A percentile compares a stretch with the other conserved stretches of the same genome.
These are phyloP conservation scores for Nemotelus nigrinus DNA, from an alignment of 2,888 invertebrate genomes.

Conservation along the genomic window DNA sequence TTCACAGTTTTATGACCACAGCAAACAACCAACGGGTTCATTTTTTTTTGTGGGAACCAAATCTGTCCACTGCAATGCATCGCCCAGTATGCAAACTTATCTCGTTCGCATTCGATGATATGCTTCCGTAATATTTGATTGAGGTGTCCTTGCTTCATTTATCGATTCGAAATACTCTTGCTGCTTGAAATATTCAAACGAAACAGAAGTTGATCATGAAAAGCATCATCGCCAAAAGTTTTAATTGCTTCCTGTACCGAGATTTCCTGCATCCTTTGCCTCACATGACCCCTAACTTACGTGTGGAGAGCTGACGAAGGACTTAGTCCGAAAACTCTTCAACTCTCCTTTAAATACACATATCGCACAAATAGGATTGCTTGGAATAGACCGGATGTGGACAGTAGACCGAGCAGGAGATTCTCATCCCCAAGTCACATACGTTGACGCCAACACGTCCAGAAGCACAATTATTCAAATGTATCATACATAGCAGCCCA, in stretches of 20 bases:
- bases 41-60: no score
- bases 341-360: constrained; percentile 19
- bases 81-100: constrained; percentile 29
- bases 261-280: constrained; percentile 35
- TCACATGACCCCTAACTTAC: constrained; percentile 3
- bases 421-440: background rate
- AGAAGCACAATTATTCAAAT: background rate
- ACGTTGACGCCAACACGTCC: background rate
- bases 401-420: constrained; percentile 29
- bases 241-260: constrained; percentile 46
- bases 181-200: constrained; percentile 27
- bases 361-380: background rate
- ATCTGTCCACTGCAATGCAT: background rate
- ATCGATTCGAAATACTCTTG: constrained; percentile 5
- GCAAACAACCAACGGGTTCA: background rate
- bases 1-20: background rate
- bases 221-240: constrained; percentile 42
- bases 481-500: background rate
- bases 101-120: background rate
- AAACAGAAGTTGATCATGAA: constrained; percentile 27
- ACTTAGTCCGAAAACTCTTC: constrained; percentile 1
- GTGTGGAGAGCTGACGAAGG: constrained; percentile 8
- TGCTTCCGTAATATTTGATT: constrained; percentile 36
- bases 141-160: constrained; percentile 34
- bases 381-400: constrained; percentile 29